Conservation (phyloP, 2,797 vertebrate species). For the Gila robusta region DNA sequence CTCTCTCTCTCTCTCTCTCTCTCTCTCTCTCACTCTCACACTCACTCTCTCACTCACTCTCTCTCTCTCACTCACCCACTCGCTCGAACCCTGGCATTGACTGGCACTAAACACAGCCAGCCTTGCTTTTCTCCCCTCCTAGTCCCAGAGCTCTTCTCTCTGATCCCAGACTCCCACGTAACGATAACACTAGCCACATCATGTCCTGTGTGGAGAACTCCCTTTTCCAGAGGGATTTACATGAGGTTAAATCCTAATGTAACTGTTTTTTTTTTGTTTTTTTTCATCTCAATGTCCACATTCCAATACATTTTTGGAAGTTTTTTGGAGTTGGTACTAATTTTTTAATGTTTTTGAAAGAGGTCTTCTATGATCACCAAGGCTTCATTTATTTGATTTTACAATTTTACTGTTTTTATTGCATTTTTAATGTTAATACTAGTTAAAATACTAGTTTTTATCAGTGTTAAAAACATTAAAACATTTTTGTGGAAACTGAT, state of each 20-base stretch:
- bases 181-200: background rate
- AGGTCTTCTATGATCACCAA: background rate
- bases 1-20: too few species aligned
- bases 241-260: background rate
- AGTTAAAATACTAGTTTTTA: too few species aligned
- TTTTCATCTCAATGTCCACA: background rate
- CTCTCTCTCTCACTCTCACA: too few species aligned
- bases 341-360: background rate
- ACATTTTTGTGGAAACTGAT: too few species aligned
- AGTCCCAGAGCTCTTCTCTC: background rate
- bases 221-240: background rate
- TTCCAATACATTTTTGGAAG: background rate
- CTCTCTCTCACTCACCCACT: too few species aligned
- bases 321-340: background rate
- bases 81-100: background rate
- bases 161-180: constrained; percentile 12
- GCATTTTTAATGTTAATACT: too few species aligned
- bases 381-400: background rate
- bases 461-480: too few species aligned
- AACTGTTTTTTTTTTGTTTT: background rate
- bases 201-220: constrained; percentile 9
- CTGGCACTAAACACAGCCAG: constrained; percentile 41
- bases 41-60: too few species aligned
- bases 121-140: constrained; percentile 11
- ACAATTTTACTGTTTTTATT: too few species aligned